phyloP scores from a whole-genome alignment of 1,140 invertebrate genomes.

The Ceratosolen fusciceps region DNA sequence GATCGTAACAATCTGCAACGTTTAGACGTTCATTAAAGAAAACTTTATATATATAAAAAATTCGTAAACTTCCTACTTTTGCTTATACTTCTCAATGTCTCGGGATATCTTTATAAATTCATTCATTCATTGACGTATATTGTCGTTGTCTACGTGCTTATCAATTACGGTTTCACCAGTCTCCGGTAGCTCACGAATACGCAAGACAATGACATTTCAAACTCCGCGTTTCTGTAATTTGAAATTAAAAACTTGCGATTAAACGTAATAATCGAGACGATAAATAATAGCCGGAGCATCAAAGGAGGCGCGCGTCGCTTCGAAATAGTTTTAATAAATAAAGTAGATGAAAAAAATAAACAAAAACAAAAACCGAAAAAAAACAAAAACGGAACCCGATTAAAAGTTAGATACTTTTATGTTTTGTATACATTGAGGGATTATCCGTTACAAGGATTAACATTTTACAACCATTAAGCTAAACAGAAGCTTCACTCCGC shows the following conservation, averaged over 20 bases:
- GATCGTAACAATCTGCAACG: too few species aligned
- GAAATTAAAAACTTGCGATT: background rate
- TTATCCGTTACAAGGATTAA: conserved; percentile 35
- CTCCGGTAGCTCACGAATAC: too few species aligned
- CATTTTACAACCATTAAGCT: conserved; percentile 28
- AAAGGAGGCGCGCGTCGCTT: background rate
- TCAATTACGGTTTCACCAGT: too few species aligned
- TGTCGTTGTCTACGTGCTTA: too few species aligned
- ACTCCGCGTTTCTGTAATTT: background rate
- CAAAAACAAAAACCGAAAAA: too few species aligned
- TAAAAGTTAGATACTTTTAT: conserved; percentile 26
- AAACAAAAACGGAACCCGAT: conserved; percentile 7
- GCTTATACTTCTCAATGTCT: too few species aligned
- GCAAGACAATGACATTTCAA: background rate
- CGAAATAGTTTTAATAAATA: conserved; percentile 31
- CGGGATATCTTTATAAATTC: too few species aligned
- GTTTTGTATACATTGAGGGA: conserved; percentile 19
- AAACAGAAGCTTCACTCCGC: conserved; percentile 1
- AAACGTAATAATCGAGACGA: background rate
- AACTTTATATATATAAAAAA: too few species aligned
- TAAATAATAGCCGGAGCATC: background rate
- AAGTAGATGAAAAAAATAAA: background rate
- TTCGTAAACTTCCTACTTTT: too few species aligned
- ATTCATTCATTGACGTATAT: too few species aligned
- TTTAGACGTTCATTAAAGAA: too few species aligned